Evolutionary conservation across 1,140 invertebrate species (phyloP), one percentile per base, ranked within the genome.

Genomic region (Procambarus virginalis): DNA sequence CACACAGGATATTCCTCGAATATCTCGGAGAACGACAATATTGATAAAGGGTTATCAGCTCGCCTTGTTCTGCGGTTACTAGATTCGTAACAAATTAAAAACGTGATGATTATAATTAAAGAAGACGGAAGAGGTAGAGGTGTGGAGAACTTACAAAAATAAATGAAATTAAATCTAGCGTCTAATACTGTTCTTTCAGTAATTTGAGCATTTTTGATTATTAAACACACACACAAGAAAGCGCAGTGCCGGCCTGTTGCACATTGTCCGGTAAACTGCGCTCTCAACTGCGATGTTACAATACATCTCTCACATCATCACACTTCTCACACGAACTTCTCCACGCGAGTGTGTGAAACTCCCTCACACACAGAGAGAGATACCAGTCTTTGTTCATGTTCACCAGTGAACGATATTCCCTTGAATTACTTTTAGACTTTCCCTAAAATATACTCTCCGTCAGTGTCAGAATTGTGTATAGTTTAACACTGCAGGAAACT

Each of bases 201-300:
- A 46, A 84, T 84, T 84, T 84, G 82, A 84, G 82, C 82, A 84
- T 84, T 84, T 75, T 84, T 84, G 45, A n/a, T 73, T n/a, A 22
- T 84, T n/a, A 51, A 51, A 60, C 79, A 51, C n/a, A 55, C 51
- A 60, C n/a, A 60, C 2, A n/a, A 17, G 1, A 64, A n/a, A 10
- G 51, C 55, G 55, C 77, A 79, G 12, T 46, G 6, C 46, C 60
- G 51, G 79, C 20, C n/a, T 60, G 34, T 34, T 34, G 51, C 12
- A 73, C n/a, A 34, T 14, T 73, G 68, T 34, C 68, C n/a, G 22
- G 68, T 4, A 8, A 4, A 34, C 22, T 73, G 68, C n/a, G 5
- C 20, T 9, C 8, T 73, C 64, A 10, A 17, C 3, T 17, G 10
- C 3, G 64, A 68, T 3, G 4, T 68, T 73, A 22, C 6, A 8